Conservation (phyloP, 2,113 vertebrate genomes). For the Corythornis cristatus region DNA sequence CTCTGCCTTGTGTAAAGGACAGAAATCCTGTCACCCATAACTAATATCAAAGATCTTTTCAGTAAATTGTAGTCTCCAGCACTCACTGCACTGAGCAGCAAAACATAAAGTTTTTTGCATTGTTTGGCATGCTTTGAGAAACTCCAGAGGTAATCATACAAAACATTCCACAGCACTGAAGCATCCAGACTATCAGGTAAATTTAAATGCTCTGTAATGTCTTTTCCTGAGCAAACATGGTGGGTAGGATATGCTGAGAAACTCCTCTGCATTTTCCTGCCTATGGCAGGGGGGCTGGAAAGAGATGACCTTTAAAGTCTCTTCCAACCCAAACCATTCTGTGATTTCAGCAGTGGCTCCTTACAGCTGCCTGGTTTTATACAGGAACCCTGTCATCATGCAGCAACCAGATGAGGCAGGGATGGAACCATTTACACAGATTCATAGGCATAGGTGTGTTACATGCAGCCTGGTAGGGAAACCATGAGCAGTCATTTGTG, state of each 20-base stretch:
- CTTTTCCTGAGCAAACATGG: neutral
- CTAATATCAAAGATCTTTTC: neutral
- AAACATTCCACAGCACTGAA: neutral
- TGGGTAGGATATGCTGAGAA: neutral
- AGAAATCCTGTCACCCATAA: neutral
- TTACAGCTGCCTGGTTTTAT: neutral
- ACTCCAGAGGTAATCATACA: rapidly evolving
- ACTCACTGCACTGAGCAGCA: neutral
- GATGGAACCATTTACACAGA: rapidly evolving
- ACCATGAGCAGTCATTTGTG: rapidly evolving
- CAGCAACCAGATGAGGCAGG: neutral
- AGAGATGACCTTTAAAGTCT: too few species aligned
- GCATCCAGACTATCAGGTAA: neutral
- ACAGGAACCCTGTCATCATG: rapidly evolving
- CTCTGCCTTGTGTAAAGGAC: neutral
- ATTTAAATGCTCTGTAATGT: neutral
- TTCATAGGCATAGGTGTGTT: rapidly evolving
- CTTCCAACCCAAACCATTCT: too few species aligned
- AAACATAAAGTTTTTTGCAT: neutral
- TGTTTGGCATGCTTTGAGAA: neutral
- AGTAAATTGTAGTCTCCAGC: neutral
- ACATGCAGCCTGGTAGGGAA: neutral
- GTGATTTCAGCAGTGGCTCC: neutral
- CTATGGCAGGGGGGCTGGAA: too few species aligned
- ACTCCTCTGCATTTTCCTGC: neutral